Percentiles rank a stretch among this genome's conserved stretches.
These are phyloP conservation scores for Harpagoxenus sublaevis DNA, from an alignment of 2,888 invertebrate species.

Conservation along the genomic window DNA sequence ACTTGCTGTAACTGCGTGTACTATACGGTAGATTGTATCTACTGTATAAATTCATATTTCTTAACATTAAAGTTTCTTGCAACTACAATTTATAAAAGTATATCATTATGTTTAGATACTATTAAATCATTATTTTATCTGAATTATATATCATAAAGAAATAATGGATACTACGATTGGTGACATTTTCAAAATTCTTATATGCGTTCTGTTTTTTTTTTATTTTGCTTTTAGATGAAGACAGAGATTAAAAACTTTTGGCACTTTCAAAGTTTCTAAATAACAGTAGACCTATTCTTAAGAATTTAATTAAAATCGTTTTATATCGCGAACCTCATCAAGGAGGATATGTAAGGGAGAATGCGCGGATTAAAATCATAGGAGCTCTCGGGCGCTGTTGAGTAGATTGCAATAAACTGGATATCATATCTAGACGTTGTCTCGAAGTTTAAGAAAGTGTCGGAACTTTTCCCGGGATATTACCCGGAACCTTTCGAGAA, in stretches of 20 bases:
- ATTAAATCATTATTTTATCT: neutral
- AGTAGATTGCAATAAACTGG: constrained; percentile 52
- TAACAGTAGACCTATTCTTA: neutral
- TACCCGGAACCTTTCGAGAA: constrained; percentile 61
- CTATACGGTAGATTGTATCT: neutral
- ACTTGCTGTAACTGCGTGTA: constrained; percentile 1
- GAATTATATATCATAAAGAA: neutral
- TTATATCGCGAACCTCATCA: constrained; percentile 40
- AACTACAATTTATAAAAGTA: neutral
- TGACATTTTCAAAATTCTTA: neutral
- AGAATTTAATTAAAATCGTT: constrained; percentile 51
- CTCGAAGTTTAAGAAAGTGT: constrained; percentile 57
- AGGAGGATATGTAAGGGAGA: constrained; percentile 18
- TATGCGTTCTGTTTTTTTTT: neutral
- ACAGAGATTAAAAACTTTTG: neutral
- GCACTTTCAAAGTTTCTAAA: constrained; percentile 14
- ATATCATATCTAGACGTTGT: constrained; percentile 51
- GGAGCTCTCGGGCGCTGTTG: constrained; percentile 18
- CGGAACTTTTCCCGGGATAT: constrained; percentile 66
- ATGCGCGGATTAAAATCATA: constrained; percentile 49
- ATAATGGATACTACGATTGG: neutral
- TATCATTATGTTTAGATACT: neutral
- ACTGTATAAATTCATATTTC: constrained; percentile 17
- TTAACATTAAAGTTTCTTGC: neutral
- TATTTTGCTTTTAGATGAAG: neutral